These are phyloP conservation scores for Octodonta nipae DNA, from an alignment of 2,888 invertebrate genomes.

Conservation along the genomic window DNA sequence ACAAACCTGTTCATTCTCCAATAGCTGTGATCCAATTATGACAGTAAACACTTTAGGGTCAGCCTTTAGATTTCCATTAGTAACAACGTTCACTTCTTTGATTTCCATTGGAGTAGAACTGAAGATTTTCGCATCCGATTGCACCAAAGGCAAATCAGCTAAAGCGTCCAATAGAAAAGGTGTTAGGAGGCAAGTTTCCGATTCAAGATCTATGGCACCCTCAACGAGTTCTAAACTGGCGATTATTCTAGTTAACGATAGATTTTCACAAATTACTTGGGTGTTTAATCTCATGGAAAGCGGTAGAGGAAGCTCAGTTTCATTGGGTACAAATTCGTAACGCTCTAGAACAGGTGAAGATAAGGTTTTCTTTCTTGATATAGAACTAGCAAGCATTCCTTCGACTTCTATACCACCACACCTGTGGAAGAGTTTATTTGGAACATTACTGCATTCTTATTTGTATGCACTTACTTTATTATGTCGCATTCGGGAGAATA, in stretches of 20 bases:
- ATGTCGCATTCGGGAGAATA: constrained; percentile 31
- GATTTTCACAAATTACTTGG: constrained; percentile 62
- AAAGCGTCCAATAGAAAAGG: constrained; percentile 45
- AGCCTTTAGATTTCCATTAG: too few relatives aligned
- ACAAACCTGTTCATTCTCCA: too few relatives aligned
- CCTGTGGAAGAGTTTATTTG: constrained; percentile 24
- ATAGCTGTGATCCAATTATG: too few relatives aligned
- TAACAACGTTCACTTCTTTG: too few relatives aligned
- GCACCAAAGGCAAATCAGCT: constrained; percentile 54
- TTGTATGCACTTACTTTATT: constrained; percentile 15
- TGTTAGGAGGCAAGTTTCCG: constrained; percentile 36
- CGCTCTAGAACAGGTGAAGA: constrained; percentile 66
- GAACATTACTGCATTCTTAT: background rate
- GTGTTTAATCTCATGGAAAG: constrained; percentile 44
- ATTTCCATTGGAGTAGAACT: constrained; percentile 22
- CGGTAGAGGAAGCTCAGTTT: constrained; percentile 14
- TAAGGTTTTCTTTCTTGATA: constrained; percentile 52
- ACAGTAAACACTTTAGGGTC: too few relatives aligned
- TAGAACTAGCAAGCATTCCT: constrained; percentile 63
- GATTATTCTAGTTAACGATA: constrained; percentile 38
- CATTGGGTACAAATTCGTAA: constrained; percentile 57
- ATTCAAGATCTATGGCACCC: constrained; percentile 24
- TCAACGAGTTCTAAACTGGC: constrained; percentile 21
- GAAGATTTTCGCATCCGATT: constrained; percentile 50
- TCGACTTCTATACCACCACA: constrained; percentile 66